These are phyloP conservation scores for Lithobates sylvaticus DNA, from an alignment of 2,797 vertebrate genomes.

Conservation along the genomic window DNA sequence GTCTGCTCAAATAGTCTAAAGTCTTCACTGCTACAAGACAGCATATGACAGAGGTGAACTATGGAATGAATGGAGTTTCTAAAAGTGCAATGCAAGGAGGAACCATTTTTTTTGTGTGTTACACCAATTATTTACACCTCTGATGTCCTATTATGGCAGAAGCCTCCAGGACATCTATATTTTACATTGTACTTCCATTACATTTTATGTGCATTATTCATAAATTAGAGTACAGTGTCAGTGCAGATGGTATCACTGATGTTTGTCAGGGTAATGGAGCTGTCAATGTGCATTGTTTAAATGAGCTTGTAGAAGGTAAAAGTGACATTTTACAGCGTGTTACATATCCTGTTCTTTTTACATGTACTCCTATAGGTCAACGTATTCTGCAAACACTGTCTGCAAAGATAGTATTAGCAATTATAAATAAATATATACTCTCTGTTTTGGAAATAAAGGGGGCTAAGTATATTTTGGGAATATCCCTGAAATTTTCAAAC, in stretches of 20 bases:
- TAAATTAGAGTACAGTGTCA: not conserved
- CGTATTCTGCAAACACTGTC: no score
- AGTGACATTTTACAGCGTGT: no score
- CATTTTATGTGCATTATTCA: constrained; percentile 7
- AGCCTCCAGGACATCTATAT: not conserved
- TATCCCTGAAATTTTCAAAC: no score
- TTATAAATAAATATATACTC: no score
- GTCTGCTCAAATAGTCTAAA: not conserved
- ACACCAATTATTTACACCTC: not conserved
- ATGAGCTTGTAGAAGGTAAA: no score
- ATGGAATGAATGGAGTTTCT: not conserved
- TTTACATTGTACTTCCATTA: constrained; percentile 3
- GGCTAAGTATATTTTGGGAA: no score
- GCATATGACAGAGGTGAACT: not conserved
- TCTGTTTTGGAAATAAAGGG: no score
- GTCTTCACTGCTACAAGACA: not conserved
- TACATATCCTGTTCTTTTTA: no score
- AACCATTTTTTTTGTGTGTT: not conserved
- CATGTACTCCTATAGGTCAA: no score
- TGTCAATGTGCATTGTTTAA: not conserved
- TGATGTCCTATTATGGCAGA: not conserved
- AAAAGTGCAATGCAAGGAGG: not conserved
- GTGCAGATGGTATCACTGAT: not conserved
- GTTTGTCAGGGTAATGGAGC: constrained; percentile 1
- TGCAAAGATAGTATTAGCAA: no score